phyloP scores from a whole-genome alignment of 2,888 invertebrate genomes.

The Spilosoma lubricipeda region DNA sequence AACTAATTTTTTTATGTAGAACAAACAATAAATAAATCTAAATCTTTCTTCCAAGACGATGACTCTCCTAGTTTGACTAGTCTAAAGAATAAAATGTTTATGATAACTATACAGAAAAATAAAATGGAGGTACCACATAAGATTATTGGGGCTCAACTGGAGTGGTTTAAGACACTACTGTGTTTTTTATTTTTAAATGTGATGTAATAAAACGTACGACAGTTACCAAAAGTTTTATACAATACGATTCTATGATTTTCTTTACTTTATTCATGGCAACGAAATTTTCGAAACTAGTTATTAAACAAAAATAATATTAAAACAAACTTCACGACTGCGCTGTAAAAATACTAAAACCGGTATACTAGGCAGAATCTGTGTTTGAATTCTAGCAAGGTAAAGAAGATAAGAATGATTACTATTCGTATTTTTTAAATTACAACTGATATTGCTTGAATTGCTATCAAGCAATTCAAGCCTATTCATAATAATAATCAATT shows the following conservation, averaged over 20 bases:
- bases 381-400: not conserved
- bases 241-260: not conserved
- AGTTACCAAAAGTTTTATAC: not conserved
- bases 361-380: not conserved
- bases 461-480: too few relatives aligned
- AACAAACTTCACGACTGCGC: not conserved
- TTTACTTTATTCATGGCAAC: not conserved
- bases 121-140: constrained; percentile 45
- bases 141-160: constrained; percentile 29
- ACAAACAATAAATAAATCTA: constrained; percentile 79
- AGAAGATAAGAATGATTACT: not conserved
- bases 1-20: constrained; percentile 49
- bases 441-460: too few relatives aligned
- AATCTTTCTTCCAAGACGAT: constrained; percentile 69
- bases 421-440: not conserved
- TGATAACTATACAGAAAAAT: constrained; percentile 47
- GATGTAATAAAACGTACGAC: not conserved
- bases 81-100: constrained; percentile 73
- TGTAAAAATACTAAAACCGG: not conserved
- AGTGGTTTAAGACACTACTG: not conserved
- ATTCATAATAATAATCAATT: too few relatives aligned
- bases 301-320: not conserved
- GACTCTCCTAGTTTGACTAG: constrained; percentile 83
- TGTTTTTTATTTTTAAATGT: not conserved
- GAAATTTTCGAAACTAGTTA: not conserved